A percentile compares a stretch with the other conserved stretches of the same genome.
phyloP scores from a whole-genome alignment of 92 coral and sea anemone genomes.

The Umimayanthus kanabou region DNA sequence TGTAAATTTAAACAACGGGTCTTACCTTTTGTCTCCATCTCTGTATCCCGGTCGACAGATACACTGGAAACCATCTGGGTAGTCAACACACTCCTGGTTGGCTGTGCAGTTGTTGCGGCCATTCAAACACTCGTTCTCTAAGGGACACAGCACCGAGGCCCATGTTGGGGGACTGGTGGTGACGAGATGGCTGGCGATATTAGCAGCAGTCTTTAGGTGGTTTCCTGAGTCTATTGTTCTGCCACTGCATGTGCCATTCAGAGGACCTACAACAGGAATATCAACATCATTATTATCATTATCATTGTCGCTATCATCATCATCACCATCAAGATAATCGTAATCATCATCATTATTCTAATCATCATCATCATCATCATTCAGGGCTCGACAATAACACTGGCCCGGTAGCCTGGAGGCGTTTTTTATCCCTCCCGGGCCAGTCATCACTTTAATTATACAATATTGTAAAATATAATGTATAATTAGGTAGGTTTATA shows the following conservation, averaged over 20 bases:
- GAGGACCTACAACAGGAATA: constrained; percentile 62
- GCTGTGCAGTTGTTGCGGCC: constrained; percentile 74
- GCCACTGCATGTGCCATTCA: constrained; percentile 65
- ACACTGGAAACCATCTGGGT: constrained; percentile 65
- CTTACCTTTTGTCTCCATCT: constrained; percentile 33
- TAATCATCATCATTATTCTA: no score
- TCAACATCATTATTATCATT: background rate
- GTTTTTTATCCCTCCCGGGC: no score
- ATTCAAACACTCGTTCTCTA: constrained; percentile 91
- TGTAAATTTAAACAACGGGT: background rate
- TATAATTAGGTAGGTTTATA: no score
- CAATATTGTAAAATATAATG: no score
- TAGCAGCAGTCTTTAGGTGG: background rate
- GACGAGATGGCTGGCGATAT: constrained; percentile 40
- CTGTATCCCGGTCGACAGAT: constrained; percentile 78
- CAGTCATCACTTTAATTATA: no score
- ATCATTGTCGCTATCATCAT: background rate
- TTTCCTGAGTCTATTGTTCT: constrained; percentile 48
- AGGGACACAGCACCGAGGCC: constrained; percentile 87
- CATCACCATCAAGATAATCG: background rate
- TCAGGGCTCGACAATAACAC: no score
- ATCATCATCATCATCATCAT: background rate
- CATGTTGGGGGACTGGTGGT: constrained; percentile 63
- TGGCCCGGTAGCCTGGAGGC: no score
- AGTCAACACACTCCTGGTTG: constrained; percentile 75